Evolutionary conservation across 2,113 vertebrate species (phyloP).

Genomic region (Alouatta palliata): DNA sequence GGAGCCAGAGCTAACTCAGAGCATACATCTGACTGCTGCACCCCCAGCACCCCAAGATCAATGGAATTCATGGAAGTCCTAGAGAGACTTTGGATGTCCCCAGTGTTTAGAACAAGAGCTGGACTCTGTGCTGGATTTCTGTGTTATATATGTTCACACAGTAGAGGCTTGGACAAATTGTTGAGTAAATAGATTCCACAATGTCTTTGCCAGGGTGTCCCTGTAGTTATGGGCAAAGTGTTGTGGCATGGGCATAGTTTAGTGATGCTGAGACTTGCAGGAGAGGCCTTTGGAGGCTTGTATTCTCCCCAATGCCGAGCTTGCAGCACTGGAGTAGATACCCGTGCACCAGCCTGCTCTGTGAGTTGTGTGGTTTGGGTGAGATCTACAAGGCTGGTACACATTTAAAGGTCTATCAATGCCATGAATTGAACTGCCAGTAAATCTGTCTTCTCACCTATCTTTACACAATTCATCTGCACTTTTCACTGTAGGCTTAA

Average conservation of each 20-base stretch:
- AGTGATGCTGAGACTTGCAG: background rate
- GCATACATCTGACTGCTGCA: background rate
- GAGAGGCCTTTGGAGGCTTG: background rate
- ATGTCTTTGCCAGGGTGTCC: background rate
- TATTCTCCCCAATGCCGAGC: background rate
- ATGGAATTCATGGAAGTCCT: background rate
- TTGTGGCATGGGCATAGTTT: accelerated
- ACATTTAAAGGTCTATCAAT: background rate
- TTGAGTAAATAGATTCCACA: background rate
- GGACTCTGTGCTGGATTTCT: background rate
- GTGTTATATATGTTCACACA: background rate
- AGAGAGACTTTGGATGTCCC: background rate
- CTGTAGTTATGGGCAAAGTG: accelerated
- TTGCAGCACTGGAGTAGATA: background rate
- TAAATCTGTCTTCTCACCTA: background rate
- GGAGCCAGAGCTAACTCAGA: background rate
- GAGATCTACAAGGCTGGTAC: background rate
- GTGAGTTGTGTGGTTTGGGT: background rate
- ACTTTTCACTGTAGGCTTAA: accelerated
- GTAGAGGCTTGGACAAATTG: background rate
- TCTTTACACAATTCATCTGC: no score
- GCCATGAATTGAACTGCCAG: no score
- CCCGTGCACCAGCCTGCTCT: background rate
- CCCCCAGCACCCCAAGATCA: no score
- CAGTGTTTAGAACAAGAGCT: background rate